Evolutionary conservation across 2,113 vertebrate genomes (phyloP), one percentile per base, ranked within the genome.

Genomic region (Desmodus rotundus): DNA sequence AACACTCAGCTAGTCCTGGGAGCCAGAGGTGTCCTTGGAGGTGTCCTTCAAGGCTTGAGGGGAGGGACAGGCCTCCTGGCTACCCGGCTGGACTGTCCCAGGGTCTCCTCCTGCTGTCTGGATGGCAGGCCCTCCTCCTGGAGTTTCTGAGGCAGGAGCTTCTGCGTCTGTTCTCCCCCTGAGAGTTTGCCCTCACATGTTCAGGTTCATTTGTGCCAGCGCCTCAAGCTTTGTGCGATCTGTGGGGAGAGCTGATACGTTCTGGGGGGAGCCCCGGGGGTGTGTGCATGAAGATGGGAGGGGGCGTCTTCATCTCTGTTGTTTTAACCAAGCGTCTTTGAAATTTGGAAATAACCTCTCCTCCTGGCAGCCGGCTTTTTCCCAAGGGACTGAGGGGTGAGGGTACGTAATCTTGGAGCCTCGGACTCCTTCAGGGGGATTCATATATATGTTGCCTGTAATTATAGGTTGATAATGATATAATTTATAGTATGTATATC

Each of bases 391-490:
- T 17, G 38, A 94, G 97, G 83, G 63, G 97, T 91, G 43, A 65
- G 82, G 87, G 97, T 95, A 98, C 81, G 74, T 97, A 96, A 98
- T 98, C 97, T 97, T 93, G 94, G 97, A 98, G 96, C 95, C 97
- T 96, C 74, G 58, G 96, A 98, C 98, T 98, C 98, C 98, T 99
- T 97, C 97, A 98, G 98, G 98, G 98, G 97, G 97, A 98, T 98
- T 98, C 87, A 94, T 97, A 97, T 98, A 98, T 97, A 96, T 98
- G 97, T 98, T 98, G 97, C 81, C 97, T 98, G 95, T 98, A 99
- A 99, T 99, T 99, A 99, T 96, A 98, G 98, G 98, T 97, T 95
- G 98, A 98, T 99, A 99, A 98, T 98, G 98, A 98, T 98, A 98
- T 98, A 98, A 98, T 98, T 98, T 98, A 90, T 98, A 98, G 98